Base-by-base conservation (phyloP, 2,797 vertebrate species). In the Melanogrammus aeglefinus region DNA sequence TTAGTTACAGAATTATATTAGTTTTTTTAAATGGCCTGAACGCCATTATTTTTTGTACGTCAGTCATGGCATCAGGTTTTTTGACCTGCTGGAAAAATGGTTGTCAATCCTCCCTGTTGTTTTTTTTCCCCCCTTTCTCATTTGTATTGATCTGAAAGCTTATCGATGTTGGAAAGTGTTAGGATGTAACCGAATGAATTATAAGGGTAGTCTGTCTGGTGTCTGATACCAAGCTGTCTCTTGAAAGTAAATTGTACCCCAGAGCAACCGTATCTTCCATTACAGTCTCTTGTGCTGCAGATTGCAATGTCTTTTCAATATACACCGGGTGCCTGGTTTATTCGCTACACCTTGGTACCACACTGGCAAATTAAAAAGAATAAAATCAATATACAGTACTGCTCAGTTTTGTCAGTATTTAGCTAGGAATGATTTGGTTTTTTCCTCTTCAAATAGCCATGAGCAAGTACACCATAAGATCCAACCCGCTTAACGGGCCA, bases 161-260 rank as follows among this genome's bases (percentile, higher is more conserved):
- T 24, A 69, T 69, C n/a, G 63, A 27, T 69, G 57, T 63, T 63
- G 21, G n/a, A 69, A 69, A 69, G 63, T 69, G 24, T 69, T 24
- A 24, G 57, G 6, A 24, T 63, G 57, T 63, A 63, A 63, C 57
- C n/a, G 21, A 7, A n/a, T 63, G 21, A 69, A 24, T 69, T 69
- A 69, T 69, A n/a, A 4, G n/a, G 63, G 24, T 24, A 27, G 63
- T 69, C 63, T 69, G 24, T 69, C 63, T 24, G 24, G 63, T 69
- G 24, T 69, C 63, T 69, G 63, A 69, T 69, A 29, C n/a, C 63
- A 27, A 69, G 63, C 63, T 12, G 63, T 69, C 63, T 27, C n/a
- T 69, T 69, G n/a, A 69, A 69, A 69, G 63, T 27, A 69, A 69
- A 69, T 69, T 69, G 63, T n/a, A 69, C 63, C 63, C 63, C 63